These are phyloP conservation scores for Microctenopoma lineatum DNA, from an alignment of 2,797 vertebrate genomes.

Conservation along the genomic window DNA sequence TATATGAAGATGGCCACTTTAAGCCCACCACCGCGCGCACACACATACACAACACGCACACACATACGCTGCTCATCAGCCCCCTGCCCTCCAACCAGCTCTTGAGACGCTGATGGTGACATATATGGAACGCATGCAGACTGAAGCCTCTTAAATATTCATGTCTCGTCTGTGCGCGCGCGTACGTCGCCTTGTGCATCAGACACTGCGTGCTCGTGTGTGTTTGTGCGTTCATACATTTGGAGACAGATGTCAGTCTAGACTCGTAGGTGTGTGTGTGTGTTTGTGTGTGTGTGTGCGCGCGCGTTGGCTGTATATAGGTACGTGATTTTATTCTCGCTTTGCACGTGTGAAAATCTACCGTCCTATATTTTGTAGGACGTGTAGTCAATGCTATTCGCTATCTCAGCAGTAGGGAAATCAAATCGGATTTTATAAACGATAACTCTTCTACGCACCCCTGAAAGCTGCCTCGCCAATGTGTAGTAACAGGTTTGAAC, in stretches of 20 bases:
- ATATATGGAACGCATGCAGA: constrained; percentile 81
- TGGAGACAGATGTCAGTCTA: constrained; percentile 47
- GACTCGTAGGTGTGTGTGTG: background rate
- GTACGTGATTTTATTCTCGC: constrained; percentile 15
- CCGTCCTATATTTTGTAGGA: constrained; percentile 25
- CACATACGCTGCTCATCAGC: constrained; percentile 59
- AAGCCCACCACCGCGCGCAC: constrained; percentile 39
- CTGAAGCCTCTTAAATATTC: constrained; percentile 82
- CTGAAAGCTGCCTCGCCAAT: background rate
- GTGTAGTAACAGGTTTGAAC: background rate
- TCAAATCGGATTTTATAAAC: background rate
- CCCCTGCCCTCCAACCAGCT: constrained; percentile 73
- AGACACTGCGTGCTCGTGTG: constrained; percentile 12
- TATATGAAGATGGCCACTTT: constrained; percentile 79
- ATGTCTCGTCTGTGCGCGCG: constrained; percentile 71
- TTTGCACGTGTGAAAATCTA: constrained; percentile 23
- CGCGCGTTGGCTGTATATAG: background rate
- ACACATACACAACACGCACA: constrained; percentile 18
- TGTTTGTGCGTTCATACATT: constrained; percentile 21
- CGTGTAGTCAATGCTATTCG: background rate
- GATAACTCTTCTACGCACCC: background rate
- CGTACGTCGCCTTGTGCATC: constrained; percentile 60
- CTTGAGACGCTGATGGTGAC: constrained; percentile 78
- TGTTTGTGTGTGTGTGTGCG: constrained; percentile 4
- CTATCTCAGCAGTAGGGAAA: background rate